phyloP scores from a whole-genome alignment of 2,113 vertebrate species.

The Scytalopus superciliaris region DNA sequence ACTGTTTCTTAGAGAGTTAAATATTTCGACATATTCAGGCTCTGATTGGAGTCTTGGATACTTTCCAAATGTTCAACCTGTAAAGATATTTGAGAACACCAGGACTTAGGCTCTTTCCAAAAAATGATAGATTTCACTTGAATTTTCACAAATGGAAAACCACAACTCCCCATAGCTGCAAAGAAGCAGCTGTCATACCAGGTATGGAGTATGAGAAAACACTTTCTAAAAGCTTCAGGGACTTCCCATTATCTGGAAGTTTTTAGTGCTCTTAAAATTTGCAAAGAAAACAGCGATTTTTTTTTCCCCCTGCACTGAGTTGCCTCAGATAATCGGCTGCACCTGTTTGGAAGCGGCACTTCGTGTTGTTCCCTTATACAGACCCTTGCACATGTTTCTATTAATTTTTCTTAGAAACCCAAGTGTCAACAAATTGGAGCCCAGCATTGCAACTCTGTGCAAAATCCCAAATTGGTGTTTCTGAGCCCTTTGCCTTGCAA shows the following conservation, averaged over 20 bases:
- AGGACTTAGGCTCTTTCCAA: constrained; percentile 55
- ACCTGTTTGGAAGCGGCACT: constrained; percentile 69
- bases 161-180: constrained; percentile 68
- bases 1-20: constrained; percentile 73
- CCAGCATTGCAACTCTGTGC: background rate
- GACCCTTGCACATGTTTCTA: constrained; percentile 47
- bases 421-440: constrained; percentile 47
- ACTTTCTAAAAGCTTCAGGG: constrained; percentile 69
- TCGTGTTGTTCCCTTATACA: constrained; percentile 37
- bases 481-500: background rate
- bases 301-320: constrained; percentile 16
- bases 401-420: constrained; percentile 65
- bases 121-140: constrained; percentile 74
- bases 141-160: constrained; percentile 75
- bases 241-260: constrained; percentile 73
- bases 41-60: constrained; percentile 71
- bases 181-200: constrained; percentile 72
- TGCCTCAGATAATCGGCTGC: constrained; percentile 67
- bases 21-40: constrained; percentile 68
- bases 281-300: constrained; percentile 23
- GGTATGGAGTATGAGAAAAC: constrained; percentile 68
- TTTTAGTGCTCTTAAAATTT: constrained; percentile 71
- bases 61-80: constrained; percentile 73
- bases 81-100: constrained; percentile 76
- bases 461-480: background rate